phyloP scores from a whole-genome alignment of 2,888 invertebrate genomes.

The Eupithecia vulgata region DNA sequence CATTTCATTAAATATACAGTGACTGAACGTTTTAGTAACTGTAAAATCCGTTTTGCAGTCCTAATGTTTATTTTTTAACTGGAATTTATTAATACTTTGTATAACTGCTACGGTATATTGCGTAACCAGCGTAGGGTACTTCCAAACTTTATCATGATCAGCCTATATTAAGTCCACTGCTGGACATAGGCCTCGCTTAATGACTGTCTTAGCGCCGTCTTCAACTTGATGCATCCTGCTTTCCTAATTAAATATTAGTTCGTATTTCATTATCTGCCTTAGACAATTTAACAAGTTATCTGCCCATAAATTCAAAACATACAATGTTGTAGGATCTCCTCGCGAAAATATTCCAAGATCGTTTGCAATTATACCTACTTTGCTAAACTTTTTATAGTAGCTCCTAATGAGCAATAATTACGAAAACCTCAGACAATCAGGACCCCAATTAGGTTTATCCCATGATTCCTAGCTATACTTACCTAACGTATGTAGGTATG shows the following conservation, averaged over 20 bases:
- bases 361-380: conserved; percentile 25
- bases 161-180: too few relatives aligned
- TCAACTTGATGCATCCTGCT: too few relatives aligned
- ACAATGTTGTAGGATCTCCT: neutral
- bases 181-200: too few relatives aligned
- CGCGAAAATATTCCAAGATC: conserved; percentile 1
- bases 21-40: conserved; percentile 34
- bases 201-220: too few relatives aligned
- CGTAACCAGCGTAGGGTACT: neutral
- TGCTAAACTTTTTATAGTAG: conserved; percentile 26
- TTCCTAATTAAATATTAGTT: neutral
- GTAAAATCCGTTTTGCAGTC: conserved; percentile 35
- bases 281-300: too few relatives aligned
- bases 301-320: neutral
- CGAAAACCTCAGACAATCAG: conserved; percentile 33
- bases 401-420: conserved; percentile 31
- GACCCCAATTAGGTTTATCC: conserved; percentile 32
- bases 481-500: conserved; percentile 19
- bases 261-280: neutral
- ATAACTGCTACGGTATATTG: neutral
- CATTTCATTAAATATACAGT: conserved; percentile 38
- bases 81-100: neutral
- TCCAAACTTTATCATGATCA: neutral
- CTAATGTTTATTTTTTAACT: conserved; percentile 10
- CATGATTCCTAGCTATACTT: conserved; percentile 28